Base-by-base conservation (phyloP, 2,113 vertebrate genomes). In the Halichoeres trimaculatus region DNA sequence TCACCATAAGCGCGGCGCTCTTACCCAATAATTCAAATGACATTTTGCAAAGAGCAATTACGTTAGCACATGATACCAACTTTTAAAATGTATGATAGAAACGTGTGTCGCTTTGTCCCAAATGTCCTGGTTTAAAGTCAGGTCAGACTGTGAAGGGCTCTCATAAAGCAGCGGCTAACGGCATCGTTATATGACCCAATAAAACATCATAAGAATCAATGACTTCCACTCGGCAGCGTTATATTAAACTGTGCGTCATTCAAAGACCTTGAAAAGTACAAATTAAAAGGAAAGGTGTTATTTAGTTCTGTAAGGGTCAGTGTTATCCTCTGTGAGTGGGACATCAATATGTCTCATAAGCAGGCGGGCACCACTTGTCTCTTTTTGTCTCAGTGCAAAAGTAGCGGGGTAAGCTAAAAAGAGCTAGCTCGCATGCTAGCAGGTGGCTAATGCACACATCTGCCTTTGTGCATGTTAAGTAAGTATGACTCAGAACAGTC, bases 341-440 rank as follows among this genome's bases (percentile, higher is more conserved):
- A 50, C 7, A 23, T 23, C 30, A 17, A 10, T 16, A 12, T 0
- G 8, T 5, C 5, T 10, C 12, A 16, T 16, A 24, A 17, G 12
- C 16, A 45, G 22, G 12, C n/a, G 2, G 43, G 1, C 26, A 1
- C 7, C 51, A 20, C 69, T 65, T 23, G 41, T 67, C 20, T 70
- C 47, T 74, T 74, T 74, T 74, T 70, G 56, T 88, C 71, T 40
- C 59, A 0, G 8, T 47, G 47, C 2, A 22, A 16, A 14, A 10
- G 10, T 10, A 10, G n/a, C n/a, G n/a, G n/a, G n/a, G n/a, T n/a
- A 48, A 41, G 86, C 83, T 85, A 89, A 41, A 67, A 11, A 0
- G 2, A 35, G 74, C 68, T 86, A 87, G 74, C 85, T 30, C 14
- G 51, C 70, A 30, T 13, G 80, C 60, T 81, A 88, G 56, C 77